Percentiles rank a stretch among this genome's conserved stretches.
These are phyloP conservation scores for Liodrosophila aerea DNA, from an alignment of 2,888 invertebrate genomes.

Conservation along the genomic window DNA sequence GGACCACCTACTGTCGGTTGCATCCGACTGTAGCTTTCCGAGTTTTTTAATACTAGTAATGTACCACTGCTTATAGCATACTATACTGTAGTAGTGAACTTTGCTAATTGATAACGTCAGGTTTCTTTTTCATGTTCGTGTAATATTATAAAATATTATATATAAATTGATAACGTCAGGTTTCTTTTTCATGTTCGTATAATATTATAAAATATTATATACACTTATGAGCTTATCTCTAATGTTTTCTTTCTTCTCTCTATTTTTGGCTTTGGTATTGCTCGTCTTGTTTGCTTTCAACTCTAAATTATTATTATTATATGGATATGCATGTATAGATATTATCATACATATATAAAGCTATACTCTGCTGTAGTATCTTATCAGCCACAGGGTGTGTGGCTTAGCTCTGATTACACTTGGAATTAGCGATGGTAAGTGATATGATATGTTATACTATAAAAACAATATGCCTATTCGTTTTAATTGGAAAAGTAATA, in stretches of 20 bases:
- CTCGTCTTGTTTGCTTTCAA: slow-evolving; percentile 15
- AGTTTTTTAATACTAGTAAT: too few species aligned
- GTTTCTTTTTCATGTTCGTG: background rate
- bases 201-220: too few species aligned
- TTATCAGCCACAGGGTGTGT: slow-evolving; percentile 1
- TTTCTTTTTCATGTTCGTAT: background rate
- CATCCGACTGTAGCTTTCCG: too few species aligned
- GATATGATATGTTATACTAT: background rate
- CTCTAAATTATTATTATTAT: background rate
- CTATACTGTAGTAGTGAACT: background rate
- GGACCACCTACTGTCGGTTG: too few species aligned
- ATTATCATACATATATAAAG: background rate
- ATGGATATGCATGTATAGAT: too few species aligned
- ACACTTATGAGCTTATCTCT: too few species aligned
- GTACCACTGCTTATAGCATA: too few species aligned
- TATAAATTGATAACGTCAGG: background rate
- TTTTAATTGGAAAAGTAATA: too few species aligned
- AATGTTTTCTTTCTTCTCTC: too few species aligned
- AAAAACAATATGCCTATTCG: too few species aligned
- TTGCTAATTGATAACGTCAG: slow-evolving; percentile 3
- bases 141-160: too few species aligned
- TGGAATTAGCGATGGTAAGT: background rate
- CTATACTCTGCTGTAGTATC: background rate
- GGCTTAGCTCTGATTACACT: background rate
- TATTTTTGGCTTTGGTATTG: slow-evolving; percentile 18